Conservation (phyloP, 2,888 invertebrate species). For the Tyria jacobaeae region DNA sequence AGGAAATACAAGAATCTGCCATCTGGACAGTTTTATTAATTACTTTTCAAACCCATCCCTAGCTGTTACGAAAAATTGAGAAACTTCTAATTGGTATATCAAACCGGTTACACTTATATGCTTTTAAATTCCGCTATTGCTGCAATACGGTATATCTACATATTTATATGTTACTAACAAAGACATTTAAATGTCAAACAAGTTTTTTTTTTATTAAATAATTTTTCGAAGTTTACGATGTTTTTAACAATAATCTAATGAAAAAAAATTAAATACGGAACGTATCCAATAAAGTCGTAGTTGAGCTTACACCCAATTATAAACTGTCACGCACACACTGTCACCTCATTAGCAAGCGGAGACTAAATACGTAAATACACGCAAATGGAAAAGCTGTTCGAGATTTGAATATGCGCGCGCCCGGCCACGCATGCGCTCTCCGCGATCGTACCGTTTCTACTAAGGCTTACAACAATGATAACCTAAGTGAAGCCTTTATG, state of each 20-base stretch:
- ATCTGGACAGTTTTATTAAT: conserved; percentile 59
- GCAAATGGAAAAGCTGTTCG: conserved; percentile 42
- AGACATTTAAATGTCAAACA: conserved; percentile 3
- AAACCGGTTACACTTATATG: conserved; percentile 13
- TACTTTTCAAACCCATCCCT: conserved; percentile 49
- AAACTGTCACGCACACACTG: conserved; percentile 48
- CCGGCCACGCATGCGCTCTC: conserved; percentile 70
- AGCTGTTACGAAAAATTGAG: conserved; percentile 22
- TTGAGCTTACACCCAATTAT: conserved; percentile 40
- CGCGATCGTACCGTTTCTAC: conserved; percentile 72
- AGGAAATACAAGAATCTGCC: conserved; percentile 21
- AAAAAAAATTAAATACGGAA: conserved; percentile 15
- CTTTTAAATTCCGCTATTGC: conserved; percentile 9
- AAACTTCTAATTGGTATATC: conserved; percentile 21
- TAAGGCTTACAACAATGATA: conserved; percentile 71
- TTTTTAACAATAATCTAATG: conserved; percentile 15
- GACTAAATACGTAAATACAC: conserved; percentile 25
- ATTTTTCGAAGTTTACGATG: neutral
- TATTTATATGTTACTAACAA: neutral
- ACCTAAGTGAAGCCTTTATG: conserved; percentile 76
- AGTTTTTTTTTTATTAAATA: neutral
- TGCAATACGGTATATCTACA: conserved; percentile 15
- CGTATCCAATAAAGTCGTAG: conserved; percentile 14
- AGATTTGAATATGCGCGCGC: conserved; percentile 53
- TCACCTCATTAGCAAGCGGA: conserved; percentile 51